These are phyloP conservation scores for Orius insidiosus DNA, from an alignment of 1,140 invertebrate species.

Conservation along the genomic window DNA sequence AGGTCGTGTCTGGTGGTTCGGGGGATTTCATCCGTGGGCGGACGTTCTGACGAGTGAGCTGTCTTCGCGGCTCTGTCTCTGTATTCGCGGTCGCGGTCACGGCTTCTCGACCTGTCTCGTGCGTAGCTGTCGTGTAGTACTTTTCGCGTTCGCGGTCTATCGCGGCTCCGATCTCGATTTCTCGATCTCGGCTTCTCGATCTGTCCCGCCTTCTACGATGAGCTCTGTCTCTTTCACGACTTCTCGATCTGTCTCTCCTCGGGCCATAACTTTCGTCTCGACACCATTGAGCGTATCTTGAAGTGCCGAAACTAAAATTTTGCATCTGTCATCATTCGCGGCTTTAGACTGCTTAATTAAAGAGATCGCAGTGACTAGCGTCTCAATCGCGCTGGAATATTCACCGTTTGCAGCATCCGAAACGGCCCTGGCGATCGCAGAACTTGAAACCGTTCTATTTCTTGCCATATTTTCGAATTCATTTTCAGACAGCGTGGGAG, in stretches of 20 bases:
- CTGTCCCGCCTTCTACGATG: constrained; percentile 52
- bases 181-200: constrained; percentile 60
- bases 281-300: constrained; percentile 94
- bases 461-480: constrained; percentile 98
- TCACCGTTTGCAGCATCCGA: constrained; percentile 91
- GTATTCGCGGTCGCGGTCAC: constrained; percentile 31
- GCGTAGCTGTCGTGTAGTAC: constrained; percentile 26
- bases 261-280: constrained; percentile 85
- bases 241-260: constrained; percentile 47
- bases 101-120: constrained; percentile 27
- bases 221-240: constrained; percentile 54
- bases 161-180: constrained; percentile 51
- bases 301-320: constrained; percentile 89
- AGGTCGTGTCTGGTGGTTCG: constrained; percentile 18
- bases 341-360: constrained; percentile 98
- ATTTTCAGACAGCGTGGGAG: constrained; percentile 59
- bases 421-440: constrained; percentile 89
- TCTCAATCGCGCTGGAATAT: constrained; percentile 95
- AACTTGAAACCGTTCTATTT: constrained; percentile 92
- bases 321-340: constrained; percentile 92
- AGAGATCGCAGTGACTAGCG: constrained; percentile 93
- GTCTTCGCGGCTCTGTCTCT: constrained; percentile 49
- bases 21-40: constrained; percentile 20
- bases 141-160: constrained; percentile 33
- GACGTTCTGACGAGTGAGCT: constrained; percentile 19